These are phyloP conservation scores for Halictus ligatus DNA, from an alignment of 2,888 invertebrate species.

Conservation along the genomic window DNA sequence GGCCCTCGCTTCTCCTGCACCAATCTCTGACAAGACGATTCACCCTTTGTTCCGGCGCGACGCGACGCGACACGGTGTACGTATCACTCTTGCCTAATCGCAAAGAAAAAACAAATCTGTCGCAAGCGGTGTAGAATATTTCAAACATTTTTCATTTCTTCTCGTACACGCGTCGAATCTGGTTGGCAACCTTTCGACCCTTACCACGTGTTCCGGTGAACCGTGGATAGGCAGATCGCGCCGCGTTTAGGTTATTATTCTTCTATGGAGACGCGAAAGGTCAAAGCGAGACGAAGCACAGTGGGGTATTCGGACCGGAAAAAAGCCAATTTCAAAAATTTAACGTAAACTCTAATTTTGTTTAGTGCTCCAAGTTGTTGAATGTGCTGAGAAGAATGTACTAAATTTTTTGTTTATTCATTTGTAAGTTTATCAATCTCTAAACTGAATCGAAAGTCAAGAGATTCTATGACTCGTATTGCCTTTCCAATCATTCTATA, in stretches of 20 bases:
- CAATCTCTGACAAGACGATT: neutral
- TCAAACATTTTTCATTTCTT: too few relatives aligned
- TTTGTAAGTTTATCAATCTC: too few relatives aligned
- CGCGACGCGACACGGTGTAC: neutral
- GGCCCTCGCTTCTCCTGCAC: constrained; percentile 3
- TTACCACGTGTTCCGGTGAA: neutral
- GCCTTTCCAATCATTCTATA: too few relatives aligned
- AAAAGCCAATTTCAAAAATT: too few relatives aligned
- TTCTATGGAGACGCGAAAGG: neutral
- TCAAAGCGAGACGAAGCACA: neutral
- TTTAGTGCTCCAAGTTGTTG: too few relatives aligned
- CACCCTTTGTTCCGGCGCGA: neutral
- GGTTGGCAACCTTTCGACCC: neutral
- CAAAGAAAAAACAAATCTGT: neutral
- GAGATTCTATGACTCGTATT: too few relatives aligned
- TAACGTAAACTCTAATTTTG: too few relatives aligned
- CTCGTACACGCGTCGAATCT: neutral
- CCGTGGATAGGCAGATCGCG: neutral
- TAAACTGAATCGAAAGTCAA: too few relatives aligned
- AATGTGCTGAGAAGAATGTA: too few relatives aligned
- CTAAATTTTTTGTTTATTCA: too few relatives aligned
- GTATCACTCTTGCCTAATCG: neutral
- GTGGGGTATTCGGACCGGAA: too few relatives aligned
- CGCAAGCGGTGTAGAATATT: neutral
- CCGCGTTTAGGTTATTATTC: neutral